A percentile compares a stretch with the other conserved stretches of the same genome.
phyloP scores from a whole-genome alignment of 2,888 invertebrate genomes.

The Thecocarcelia acutangulata region DNA sequence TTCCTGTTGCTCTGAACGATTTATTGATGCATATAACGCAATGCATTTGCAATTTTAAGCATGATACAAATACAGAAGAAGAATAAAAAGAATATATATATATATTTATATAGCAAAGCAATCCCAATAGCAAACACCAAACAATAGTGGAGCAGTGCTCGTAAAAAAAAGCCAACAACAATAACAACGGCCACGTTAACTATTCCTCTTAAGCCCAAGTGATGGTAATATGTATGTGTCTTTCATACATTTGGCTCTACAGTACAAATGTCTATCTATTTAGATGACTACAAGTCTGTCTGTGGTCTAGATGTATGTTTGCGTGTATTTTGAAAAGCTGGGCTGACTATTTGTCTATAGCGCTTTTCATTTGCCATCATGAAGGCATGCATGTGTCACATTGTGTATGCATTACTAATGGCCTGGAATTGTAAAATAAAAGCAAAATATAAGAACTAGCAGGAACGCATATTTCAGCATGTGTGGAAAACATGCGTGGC shows the following conservation, averaged over 20 bases:
- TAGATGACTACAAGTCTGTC: conserved; percentile 19
- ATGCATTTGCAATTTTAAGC: conserved; percentile 69
- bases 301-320: background rate
- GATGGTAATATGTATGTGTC: conserved; percentile 50
- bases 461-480: conserved; percentile 60
- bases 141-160: conserved; percentile 51
- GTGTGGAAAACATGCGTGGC: conserved; percentile 68
- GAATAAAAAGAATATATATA: conserved; percentile 7
- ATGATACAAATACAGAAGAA: conserved; percentile 48
- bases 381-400: conserved; percentile 29
- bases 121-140: conserved; percentile 49
- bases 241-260: conserved; percentile 5
- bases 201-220: conserved; percentile 49
- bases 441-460: background rate
- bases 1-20: conserved; percentile 69
- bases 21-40: conserved; percentile 69
- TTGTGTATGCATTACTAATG: conserved; percentile 45
- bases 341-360: conserved; percentile 17
- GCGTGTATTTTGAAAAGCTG: background rate
- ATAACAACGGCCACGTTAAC: conserved; percentile 26
- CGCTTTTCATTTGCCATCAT: conserved; percentile 32
- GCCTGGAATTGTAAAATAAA: conserved; percentile 44
- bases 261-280: conserved; percentile 45
- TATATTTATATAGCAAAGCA: conserved; percentile 31
- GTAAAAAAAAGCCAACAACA: conserved; percentile 9